Conservation (phyloP, 2,797 vertebrate genomes). For the Lacerta bilineata region DNA sequence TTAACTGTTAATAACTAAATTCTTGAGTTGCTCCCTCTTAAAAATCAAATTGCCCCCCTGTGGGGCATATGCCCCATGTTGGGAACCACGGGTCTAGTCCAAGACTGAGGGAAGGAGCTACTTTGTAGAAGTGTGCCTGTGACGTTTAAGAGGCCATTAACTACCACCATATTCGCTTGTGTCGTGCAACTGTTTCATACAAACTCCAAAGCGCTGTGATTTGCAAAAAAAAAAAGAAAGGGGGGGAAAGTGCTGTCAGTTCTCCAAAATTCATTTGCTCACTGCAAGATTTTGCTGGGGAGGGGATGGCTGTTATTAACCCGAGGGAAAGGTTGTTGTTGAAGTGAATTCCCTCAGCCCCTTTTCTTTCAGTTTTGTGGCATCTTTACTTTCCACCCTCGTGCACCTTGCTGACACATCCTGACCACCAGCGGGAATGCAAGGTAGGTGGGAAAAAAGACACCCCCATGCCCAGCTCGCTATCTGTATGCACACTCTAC, state of each 20-base stretch:
- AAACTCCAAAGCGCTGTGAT: neutral
- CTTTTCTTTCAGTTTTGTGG: slow-evolving; percentile 15
- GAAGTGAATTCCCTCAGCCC: slow-evolving; percentile 29
- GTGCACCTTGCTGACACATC: slow-evolving; percentile 16
- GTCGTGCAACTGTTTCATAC: neutral
- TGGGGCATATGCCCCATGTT: no score
- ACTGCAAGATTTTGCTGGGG: neutral
- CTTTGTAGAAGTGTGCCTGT: neutral
- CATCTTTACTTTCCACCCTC: slow-evolving; percentile 16
- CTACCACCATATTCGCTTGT: neutral
- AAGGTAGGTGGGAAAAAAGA: neutral
- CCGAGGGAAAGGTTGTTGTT: neutral
- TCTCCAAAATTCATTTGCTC: neutral
- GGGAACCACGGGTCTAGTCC: no score
- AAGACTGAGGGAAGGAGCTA: neutral
- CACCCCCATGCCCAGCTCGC: no score
- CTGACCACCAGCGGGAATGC: neutral
- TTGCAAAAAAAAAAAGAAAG: slow-evolving; percentile 3
- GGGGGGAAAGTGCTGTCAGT: neutral
- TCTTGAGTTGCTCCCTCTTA: no score
- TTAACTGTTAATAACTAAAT: no score
- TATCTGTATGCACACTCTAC: neutral
- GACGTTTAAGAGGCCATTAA: neutral
- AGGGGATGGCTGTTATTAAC: slow-evolving; percentile 34
- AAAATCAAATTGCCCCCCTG: no score